Evolutionary conservation across 1,140 invertebrate species (phyloP).

Genomic region (Scaptomyza hsui): DNA sequence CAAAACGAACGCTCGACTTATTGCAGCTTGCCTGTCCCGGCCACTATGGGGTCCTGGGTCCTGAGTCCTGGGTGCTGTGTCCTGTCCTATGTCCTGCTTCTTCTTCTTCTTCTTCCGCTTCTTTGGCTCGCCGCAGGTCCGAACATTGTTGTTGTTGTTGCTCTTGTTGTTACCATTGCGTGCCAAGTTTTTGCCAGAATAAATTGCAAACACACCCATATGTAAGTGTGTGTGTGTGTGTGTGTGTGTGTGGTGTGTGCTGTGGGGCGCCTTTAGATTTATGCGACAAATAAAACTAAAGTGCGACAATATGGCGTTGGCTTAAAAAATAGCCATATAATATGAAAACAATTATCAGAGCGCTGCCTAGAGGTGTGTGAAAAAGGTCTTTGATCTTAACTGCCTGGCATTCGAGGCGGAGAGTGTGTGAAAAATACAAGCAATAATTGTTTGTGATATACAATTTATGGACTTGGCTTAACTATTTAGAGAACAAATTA

Average conservation of each 20-base stretch:
- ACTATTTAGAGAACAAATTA: neutral
- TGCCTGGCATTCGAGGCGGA: slow-evolving; percentile 1
- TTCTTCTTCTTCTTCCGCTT: neutral
- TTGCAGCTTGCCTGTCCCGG: slow-evolving; percentile 37
- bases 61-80: neutral
- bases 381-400: slow-evolving; percentile 32
- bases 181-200: slow-evolving; percentile 68
- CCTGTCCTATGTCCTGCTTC: neutral
- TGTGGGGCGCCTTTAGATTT: slow-evolving; percentile 54
- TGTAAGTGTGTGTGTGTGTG: slow-evolving; percentile 8
- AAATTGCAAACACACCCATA: slow-evolving; percentile 60
- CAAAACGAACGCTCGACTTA: slow-evolving; percentile 57
- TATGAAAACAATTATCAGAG: slow-evolving; percentile 74
- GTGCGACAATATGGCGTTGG: slow-evolving; percentile 72
- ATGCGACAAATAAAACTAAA: slow-evolving; percentile 76
- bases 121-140: slow-evolving; percentile 34
- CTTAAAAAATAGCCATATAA: slow-evolving; percentile 58
- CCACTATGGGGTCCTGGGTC: slow-evolving; percentile 24
- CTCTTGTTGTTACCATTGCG: slow-evolving; percentile 53
- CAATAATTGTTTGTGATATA: neutral
- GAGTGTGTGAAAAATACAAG: neutral
- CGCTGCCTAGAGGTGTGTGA: slow-evolving; percentile 21
- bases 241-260: slow-evolving; percentile 10
- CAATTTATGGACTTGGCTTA: neutral
- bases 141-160: slow-evolving; percentile 43